These are phyloP conservation scores for Eudemis profundana DNA, from an alignment of 2,888 invertebrate genomes.

Conservation along the genomic window DNA sequence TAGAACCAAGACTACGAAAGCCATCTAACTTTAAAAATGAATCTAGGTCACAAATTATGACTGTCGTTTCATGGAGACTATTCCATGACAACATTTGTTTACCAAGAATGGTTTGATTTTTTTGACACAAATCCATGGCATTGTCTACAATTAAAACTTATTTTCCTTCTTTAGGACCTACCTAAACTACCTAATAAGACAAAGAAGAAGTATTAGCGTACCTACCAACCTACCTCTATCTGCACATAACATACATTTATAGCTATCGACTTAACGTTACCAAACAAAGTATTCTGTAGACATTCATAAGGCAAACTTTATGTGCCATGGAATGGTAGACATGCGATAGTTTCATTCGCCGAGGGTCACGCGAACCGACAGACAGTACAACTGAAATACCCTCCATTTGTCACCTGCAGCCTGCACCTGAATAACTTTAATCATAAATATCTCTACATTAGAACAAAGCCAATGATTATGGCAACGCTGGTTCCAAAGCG, in stretches of 20 bases:
- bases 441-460: constrained; percentile 39
- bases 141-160: too few species aligned
- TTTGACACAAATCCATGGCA: too few species aligned
- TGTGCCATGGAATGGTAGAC: constrained; percentile 60
- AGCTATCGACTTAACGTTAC: constrained; percentile 54
- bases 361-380: constrained; percentile 59
- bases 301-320: constrained; percentile 65
- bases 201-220: too few species aligned
- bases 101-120: too few species aligned
- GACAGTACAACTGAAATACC: constrained; percentile 50
- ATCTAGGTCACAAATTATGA: too few species aligned
- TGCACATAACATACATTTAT: background rate
- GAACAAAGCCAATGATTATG: constrained; percentile 26
- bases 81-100: too few species aligned
- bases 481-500: background rate
- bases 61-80: too few species aligned
- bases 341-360: constrained; percentile 63
- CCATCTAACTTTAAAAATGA: too few species aligned
- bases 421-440: constrained; percentile 45
- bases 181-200: too few species aligned
- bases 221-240: background rate
- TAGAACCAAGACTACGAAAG: too few species aligned
- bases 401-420: constrained; percentile 55
- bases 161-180: too few species aligned
- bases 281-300: constrained; percentile 58